phyloP scores from a whole-genome alignment of 2,888 invertebrate genomes.

The Cheilosia grossa region DNA sequence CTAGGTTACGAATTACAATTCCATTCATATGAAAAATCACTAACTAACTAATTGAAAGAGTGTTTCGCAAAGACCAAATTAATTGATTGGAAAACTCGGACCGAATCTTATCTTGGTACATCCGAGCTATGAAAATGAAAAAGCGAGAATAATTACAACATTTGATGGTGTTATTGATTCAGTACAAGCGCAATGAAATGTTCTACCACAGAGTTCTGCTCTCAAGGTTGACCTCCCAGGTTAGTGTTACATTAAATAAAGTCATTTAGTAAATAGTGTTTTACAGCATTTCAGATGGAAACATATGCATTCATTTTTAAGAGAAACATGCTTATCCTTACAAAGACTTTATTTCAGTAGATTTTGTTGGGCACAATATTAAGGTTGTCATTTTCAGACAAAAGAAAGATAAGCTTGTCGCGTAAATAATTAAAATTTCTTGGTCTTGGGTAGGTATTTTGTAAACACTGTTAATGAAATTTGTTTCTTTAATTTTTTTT shows the following conservation, averaged over 20 bases:
- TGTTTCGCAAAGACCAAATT: slow-evolving; percentile 78
- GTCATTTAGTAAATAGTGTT: not conserved
- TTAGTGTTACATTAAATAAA: slow-evolving; percentile 17
- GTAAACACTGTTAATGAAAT: not conserved
- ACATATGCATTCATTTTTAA: slow-evolving; percentile 75
- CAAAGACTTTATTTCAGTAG: slow-evolving; percentile 78
- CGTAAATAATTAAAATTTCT: slow-evolving; percentile 80
- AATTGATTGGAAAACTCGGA: slow-evolving; percentile 78
- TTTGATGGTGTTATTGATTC: slow-evolving; percentile 76
- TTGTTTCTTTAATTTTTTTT: not conserved
- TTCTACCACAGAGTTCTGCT: slow-evolving; percentile 75
- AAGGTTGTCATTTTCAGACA: slow-evolving; percentile 77
- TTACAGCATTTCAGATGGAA: slow-evolving; percentile 77
- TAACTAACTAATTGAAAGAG: slow-evolving; percentile 77
- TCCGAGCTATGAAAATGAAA: slow-evolving; percentile 64
- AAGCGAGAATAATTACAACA: slow-evolving; percentile 76
- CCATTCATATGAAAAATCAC: slow-evolving; percentile 78
- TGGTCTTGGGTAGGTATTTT: slow-evolving; percentile 77
- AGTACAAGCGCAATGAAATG: slow-evolving; percentile 78
- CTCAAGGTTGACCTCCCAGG: slow-evolving; percentile 64
- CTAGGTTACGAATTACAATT: slow-evolving; percentile 77
- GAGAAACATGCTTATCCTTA: slow-evolving; percentile 79
- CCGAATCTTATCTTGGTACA: slow-evolving; percentile 79
- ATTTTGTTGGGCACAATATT: slow-evolving; percentile 77
- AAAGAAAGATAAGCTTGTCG: slow-evolving; percentile 76